These are phyloP conservation scores for Neotragus pygmaeus DNA, from an alignment of 2,113 vertebrate species.

Conservation along the genomic window DNA sequence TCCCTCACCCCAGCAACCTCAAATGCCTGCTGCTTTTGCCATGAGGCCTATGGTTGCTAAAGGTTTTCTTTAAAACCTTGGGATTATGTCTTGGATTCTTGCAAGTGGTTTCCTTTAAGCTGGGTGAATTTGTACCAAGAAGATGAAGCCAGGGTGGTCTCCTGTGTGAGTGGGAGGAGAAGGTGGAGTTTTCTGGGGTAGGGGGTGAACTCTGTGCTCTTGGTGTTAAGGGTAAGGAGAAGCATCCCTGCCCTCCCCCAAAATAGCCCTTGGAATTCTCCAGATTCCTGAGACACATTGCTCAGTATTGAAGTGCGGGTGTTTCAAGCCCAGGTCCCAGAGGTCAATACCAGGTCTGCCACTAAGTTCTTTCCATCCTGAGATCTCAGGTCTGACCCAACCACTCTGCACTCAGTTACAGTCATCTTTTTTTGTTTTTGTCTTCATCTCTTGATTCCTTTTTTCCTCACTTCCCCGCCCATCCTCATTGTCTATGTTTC, in stretches of 20 bases:
- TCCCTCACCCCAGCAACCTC: not conserved
- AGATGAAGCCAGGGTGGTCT: not conserved
- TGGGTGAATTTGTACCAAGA: too few relatives aligned
- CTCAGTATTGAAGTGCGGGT: too few relatives aligned
- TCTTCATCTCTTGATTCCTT: too few relatives aligned
- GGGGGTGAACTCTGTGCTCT: not conserved
- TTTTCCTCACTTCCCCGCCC: not conserved
- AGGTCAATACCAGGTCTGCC: not conserved
- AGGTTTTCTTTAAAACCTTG: not conserved
- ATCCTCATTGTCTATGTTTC: not conserved
- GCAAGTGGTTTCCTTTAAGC: not conserved
- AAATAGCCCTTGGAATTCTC: not conserved
- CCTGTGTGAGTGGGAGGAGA: not conserved
- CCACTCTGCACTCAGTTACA: not conserved
- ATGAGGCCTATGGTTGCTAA: rapidly evolving
- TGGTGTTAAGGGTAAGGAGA: not conserved
- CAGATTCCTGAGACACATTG: not conserved
- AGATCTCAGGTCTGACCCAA: not conserved
- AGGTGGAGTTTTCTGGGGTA: not conserved
- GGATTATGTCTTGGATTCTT: not conserved
- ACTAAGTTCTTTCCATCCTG: too few relatives aligned
- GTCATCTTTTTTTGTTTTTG: not conserved
- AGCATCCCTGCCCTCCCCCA: not conserved
- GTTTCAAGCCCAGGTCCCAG: not conserved
- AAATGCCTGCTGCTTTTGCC: too few relatives aligned